Percentiles rank a stretch among this genome's conserved stretches.
Conservation (phyloP, 2,888 invertebrate species). For the Acronicta alni region DNA sequence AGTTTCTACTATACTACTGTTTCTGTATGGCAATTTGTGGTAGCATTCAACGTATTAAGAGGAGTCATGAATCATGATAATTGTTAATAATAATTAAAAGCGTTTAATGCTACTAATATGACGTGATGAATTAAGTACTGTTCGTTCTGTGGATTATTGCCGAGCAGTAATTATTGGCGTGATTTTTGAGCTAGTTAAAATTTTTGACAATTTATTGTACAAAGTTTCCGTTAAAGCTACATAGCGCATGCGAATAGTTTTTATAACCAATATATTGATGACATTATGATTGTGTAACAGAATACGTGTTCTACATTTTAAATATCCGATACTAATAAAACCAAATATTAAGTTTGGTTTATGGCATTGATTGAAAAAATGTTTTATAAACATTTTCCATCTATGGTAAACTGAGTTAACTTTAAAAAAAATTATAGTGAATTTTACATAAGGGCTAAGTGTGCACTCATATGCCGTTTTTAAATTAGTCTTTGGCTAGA, state of each 20-base stretch:
- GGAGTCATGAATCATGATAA: no score
- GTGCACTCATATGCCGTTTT: conserved; percentile 28
- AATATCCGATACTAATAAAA: neutral
- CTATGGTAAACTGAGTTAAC: neutral
- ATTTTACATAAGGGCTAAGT: neutral
- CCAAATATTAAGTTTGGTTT: no score
- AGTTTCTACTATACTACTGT: no score
- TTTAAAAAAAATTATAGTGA: neutral
- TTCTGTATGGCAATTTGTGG: no score
- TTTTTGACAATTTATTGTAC: conserved; percentile 19
- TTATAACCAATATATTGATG: neutral
- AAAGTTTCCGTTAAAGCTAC: conserved; percentile 5
- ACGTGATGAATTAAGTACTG: no score
- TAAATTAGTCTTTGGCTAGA: conserved; percentile 42
- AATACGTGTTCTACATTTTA: neutral
- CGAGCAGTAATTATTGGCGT: neutral
- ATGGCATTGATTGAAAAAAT: no score
- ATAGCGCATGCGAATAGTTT: conserved; percentile 21
- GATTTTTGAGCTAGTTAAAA: conserved; percentile 1
- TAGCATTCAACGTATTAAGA: no score
- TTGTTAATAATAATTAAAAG: no score
- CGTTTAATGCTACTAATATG: no score
- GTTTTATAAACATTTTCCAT: neutral
- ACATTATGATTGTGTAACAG: neutral
- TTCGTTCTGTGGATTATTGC: no score